Evolutionary conservation across 1,140 invertebrate genomes (phyloP), one percentile per base, ranked within the genome.

Genomic region (Bathynomus jamesi): DNA sequence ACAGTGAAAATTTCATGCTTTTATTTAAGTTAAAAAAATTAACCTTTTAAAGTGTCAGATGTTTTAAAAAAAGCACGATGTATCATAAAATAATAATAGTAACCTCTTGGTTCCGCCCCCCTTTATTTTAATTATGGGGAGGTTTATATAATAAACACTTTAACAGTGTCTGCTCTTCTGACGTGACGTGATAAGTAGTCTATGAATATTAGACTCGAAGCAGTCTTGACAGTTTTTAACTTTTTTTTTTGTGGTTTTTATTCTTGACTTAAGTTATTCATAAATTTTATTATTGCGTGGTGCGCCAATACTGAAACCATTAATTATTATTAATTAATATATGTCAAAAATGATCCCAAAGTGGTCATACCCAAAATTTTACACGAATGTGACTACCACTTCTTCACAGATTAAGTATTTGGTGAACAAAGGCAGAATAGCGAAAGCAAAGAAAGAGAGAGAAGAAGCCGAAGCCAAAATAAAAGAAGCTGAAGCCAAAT

Each of bases 401-500:
- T 28, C 2, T 25, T 7, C 28, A 28, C 46, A 69, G 67, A 60
- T 69, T 29, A 69, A 69, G 28, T 69, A 69, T 61, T 28, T 69
- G 25, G 53, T 69, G 28, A 69, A 69, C 28, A 69, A 69, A 53
- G 67, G 40, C 4, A 60, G 29, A 28, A 53, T 69, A 4, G 46
- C 40, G 11, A 69, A 69, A 53, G 67, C 67, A 40, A 69, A 69
- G 28, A 28, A 28, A 28, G 67, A 69, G 28, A 69, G 46, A 61
- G 67, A 69, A 29, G 67, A 32, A n/a, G 67, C 67, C 28, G 67
- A 69, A 28, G 67, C 67, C 10, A 40, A 40, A 40, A 7, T 40
- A 40, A 40, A 40, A 40, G 32, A 40, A 40, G 32, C 67, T 60
- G 31, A 69, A 29, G 67, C 31, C 10, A 69, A 69, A 24, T 32